Conservation (phyloP, 2,888 invertebrate genomes). For the Morpho deidamia region DNA sequence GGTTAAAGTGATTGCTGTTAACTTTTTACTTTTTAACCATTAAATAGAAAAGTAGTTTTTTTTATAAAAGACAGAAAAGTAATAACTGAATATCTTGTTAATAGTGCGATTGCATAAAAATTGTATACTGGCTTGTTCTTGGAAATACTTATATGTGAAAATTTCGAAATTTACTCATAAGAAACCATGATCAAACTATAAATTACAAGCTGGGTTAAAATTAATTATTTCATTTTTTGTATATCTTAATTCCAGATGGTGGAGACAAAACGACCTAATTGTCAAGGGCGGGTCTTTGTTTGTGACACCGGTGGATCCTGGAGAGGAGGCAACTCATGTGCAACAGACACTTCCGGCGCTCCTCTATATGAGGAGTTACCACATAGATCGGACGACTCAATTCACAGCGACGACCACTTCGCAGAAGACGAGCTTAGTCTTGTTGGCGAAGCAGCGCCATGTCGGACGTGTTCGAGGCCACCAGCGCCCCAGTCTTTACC, state of each 20-base stretch:
- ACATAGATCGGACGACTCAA: conserved; percentile 77
- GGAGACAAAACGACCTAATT: conserved; percentile 82
- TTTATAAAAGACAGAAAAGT: no score
- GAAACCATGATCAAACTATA: no score
- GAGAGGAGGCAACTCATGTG: conserved; percentile 76
- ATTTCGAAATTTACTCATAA: no score
- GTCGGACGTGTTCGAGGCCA: conserved; percentile 72
- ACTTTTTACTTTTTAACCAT: no score
- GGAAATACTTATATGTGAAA: no score
- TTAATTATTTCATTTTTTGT: not conserved
- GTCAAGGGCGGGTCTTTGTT: conserved; percentile 81
- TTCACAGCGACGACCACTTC: conserved; percentile 89
- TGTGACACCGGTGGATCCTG: conserved; percentile 77
- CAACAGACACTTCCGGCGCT: conserved; percentile 75
- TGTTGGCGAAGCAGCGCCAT: conserved; percentile 68
- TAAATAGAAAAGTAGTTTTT: no score
- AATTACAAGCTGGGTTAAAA: no score
- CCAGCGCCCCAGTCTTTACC: conserved; percentile 70
- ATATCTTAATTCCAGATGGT: conserved; percentile 80
- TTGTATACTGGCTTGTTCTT: no score
- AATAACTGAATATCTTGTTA: no score
- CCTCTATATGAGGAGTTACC: conserved; percentile 90
- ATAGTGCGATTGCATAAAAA: no score
- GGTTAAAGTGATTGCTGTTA: no score
- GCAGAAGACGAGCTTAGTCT: conserved; percentile 88